Base-by-base conservation (phyloP, 2,797 vertebrate species). In the Cercopithecus hamlyni region DNA sequence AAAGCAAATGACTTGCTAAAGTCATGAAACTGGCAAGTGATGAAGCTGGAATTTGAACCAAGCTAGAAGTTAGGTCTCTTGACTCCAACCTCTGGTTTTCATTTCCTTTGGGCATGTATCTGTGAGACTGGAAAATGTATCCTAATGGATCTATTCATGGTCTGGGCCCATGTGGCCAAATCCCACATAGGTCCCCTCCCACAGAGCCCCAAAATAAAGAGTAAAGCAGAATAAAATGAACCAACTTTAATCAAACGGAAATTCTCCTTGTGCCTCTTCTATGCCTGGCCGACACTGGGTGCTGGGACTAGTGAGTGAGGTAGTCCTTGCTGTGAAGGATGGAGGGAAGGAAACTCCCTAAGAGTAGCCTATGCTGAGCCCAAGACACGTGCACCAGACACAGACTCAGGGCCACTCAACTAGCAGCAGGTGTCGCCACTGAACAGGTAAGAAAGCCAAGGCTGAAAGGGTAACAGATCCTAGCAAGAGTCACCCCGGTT, bases 401-500 rank as follows among this genome's bases (percentile, higher is more conserved):
- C 30, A 45, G 26, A 11, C 36, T 20, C 14, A 19, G 89, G 14
- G 12, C 39, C 50, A 20, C 61, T 19, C 48, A 22, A 11, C 30
- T 13, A 27, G 64, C 39, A 55, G 22, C 41, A 27, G 20, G 9
- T 12, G 12, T 12, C 0, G 5, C 14, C 48, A n/a, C 3, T 1
- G 13, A 30, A 13, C 77, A 43, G 61, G 76, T 4, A 39, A 24
- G 19, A 70, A 24, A 19, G 2, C 36, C 48, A 24, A 67, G 27
- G 27, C 27, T 72, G 13, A 33, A 61, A 67, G 10, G 48, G 27
- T 27, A 19, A 70, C 30, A 41, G 9, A 24, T n/a, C 20, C 20
- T 33, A 24, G 14, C 20, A n/a, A 41, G 39, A 13, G 58, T 55
- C 27, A 43, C 61, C 2, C 19, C 26, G 14, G 9, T 55, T 90